Evolutionary conservation across 2,113 vertebrate genomes (phyloP).

Genomic region (Ovis aries): DNA sequence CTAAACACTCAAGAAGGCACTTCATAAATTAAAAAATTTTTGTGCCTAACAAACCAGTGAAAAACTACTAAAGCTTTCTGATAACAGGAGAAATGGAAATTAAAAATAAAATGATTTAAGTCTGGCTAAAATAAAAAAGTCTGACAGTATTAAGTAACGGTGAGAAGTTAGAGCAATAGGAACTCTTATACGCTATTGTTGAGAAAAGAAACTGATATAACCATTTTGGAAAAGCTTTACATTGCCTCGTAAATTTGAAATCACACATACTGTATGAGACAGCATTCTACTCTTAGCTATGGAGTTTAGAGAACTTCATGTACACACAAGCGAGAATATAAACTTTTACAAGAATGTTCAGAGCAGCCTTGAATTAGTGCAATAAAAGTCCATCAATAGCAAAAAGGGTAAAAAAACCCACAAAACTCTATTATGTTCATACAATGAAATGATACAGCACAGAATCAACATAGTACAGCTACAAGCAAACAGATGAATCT

Average conservation of each 20-base stretch:
- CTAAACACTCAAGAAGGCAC: background rate
- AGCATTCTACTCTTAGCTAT: background rate
- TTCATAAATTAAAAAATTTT: background rate
- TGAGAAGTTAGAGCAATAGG: background rate
- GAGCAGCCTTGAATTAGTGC: background rate
- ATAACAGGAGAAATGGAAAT: background rate
- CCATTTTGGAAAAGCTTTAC: background rate
- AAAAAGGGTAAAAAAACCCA: background rate
- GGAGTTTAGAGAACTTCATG: background rate
- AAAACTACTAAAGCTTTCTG: background rate
- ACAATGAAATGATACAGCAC: background rate
- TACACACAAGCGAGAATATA: background rate
- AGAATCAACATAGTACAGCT: background rate
- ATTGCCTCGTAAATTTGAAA: background rate
- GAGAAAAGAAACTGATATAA: background rate
- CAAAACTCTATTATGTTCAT: background rate
- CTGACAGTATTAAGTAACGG: background rate
- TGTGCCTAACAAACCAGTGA: background rate
- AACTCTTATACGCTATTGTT: background rate
- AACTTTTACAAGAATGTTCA: background rate
- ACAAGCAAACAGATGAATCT: background rate
- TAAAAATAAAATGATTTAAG: constrained; percentile 12
- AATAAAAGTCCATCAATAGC: background rate
- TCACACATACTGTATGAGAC: background rate
- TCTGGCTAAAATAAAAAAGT: background rate